Evolutionary conservation across 1,140 invertebrate species (phyloP).

Genomic region (Trichoplusia ni): DNA sequence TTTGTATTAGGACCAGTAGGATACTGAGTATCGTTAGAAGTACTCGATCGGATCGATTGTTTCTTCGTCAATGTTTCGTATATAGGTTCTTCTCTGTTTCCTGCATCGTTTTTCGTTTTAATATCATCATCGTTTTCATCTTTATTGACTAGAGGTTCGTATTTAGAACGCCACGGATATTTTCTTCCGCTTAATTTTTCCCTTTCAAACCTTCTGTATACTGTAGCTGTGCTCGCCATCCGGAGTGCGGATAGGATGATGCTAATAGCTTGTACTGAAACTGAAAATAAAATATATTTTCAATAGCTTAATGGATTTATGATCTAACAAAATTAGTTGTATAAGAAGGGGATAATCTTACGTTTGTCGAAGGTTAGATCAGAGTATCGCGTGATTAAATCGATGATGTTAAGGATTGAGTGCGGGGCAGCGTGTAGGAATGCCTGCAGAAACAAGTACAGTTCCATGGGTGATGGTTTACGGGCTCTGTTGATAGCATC

Average conservation of each 20-base stretch:
- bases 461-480: slow-evolving; percentile 84
- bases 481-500: slow-evolving; percentile 82
- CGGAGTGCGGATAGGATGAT: slow-evolving; percentile 85
- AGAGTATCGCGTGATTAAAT: slow-evolving; percentile 56
- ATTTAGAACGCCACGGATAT: slow-evolving; percentile 86
- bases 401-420: slow-evolving; percentile 82
- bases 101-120: slow-evolving; percentile 6
- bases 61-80: slow-evolving; percentile 58
- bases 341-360: slow-evolving; percentile 35
- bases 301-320: too few relatives aligned
- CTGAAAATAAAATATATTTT: slow-evolving; percentile 80
- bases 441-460: slow-evolving; percentile 88
- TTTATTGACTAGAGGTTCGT: slow-evolving; percentile 22
- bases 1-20: slow-evolving; percentile 45
- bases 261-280: slow-evolving; percentile 84
- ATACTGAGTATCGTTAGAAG: slow-evolving; percentile 31
- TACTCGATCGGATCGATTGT: slow-evolving; percentile 43
- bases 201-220: slow-evolving; percentile 89
- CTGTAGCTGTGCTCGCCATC: slow-evolving; percentile 85
- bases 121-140: slow-evolving; percentile 34
- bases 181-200: slow-evolving; percentile 87
- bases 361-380: slow-evolving; percentile 65
- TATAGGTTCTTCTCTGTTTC: slow-evolving; percentile 52
- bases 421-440: slow-evolving; percentile 88
- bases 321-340: neutral